Conservation (phyloP, 2,888 invertebrate species). For the Hybos culiciformis region DNA sequence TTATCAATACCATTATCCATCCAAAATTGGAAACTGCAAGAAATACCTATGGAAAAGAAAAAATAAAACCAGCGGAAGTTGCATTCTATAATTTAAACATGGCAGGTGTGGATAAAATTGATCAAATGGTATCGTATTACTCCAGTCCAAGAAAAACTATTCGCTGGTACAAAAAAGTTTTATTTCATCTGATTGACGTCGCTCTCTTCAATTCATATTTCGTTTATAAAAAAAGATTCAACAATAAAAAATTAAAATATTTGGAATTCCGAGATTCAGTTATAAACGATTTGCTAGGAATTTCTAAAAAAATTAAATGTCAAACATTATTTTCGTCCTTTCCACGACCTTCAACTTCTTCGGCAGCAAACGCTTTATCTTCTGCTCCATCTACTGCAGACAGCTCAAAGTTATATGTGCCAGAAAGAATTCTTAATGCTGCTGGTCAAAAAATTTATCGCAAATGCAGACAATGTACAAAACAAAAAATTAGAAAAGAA, state of each 20-base stretch:
- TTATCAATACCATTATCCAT: not conserved
- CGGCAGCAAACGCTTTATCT: not conserved
- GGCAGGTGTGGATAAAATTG: constrained; percentile 8
- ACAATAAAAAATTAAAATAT: not conserved
- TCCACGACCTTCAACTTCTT: not conserved
- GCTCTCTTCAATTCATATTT: not conserved
- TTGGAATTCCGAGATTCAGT: not conserved
- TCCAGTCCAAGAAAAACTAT: constrained; percentile 9
- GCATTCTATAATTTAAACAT: constrained; percentile 8
- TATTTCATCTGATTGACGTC: constrained; percentile 2
- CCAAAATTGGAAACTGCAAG: not conserved
- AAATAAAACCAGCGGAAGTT: constrained; percentile 8
- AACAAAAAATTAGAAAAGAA: not conserved
- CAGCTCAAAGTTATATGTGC: not conserved
- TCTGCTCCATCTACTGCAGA: not conserved
- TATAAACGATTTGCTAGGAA: not conserved
- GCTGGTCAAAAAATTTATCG: not conserved
- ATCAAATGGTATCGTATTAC: constrained; percentile 11
- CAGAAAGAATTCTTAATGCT: not conserved
- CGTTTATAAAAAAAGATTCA: not conserved
- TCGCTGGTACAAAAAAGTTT: constrained; percentile 3
- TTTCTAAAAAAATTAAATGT: not conserved
- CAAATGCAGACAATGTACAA: not conserved
- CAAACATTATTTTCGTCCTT: too few relatives aligned
- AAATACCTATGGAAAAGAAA: constrained; percentile 4